Evolutionary conservation across 1,140 invertebrate genomes (phyloP).

Genomic region (Sarcophaga bullata): DNA sequence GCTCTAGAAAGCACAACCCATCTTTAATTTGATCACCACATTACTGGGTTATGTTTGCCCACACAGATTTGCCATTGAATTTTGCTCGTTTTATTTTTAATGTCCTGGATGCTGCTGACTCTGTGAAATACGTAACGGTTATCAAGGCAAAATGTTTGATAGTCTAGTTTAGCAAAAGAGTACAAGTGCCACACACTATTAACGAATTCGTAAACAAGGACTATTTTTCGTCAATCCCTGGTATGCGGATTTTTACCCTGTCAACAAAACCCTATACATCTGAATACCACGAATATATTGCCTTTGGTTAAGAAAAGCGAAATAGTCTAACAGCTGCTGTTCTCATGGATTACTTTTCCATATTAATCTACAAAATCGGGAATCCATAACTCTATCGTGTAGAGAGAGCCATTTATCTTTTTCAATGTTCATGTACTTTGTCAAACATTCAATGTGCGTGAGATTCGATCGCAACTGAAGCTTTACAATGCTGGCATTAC

Average conservation of each 20-base stretch:
- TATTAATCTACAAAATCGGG: conserved; percentile 30
- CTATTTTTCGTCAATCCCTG: conserved; percentile 49
- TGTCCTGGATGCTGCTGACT: conserved; percentile 51
- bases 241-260: conserved; percentile 38
- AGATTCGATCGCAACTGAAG: not conserved
- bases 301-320: too few species aligned
- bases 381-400: conserved; percentile 23
- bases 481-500: conserved; percentile 33
- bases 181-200: conserved; percentile 55
- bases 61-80: conserved; percentile 36
- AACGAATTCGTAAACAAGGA: conserved; percentile 50
- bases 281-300: not conserved
- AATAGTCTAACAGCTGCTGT: not conserved
- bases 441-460: conserved; percentile 27
- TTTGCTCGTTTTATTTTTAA: conserved; percentile 46
- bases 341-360: not conserved
- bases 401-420: conserved; percentile 30
- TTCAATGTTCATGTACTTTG: conserved; percentile 40
- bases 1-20: conserved; percentile 43
- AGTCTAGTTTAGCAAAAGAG: conserved; percentile 52
- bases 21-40: conserved; percentile 51
- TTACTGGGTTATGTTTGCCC: conserved; percentile 47
- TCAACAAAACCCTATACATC: conserved; percentile 30
- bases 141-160: conserved; percentile 60
- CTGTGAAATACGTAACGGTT: conserved; percentile 53